Base-by-base conservation (phyloP, 2,113 vertebrate genomes). In the Bufo gargarizans region DNA sequence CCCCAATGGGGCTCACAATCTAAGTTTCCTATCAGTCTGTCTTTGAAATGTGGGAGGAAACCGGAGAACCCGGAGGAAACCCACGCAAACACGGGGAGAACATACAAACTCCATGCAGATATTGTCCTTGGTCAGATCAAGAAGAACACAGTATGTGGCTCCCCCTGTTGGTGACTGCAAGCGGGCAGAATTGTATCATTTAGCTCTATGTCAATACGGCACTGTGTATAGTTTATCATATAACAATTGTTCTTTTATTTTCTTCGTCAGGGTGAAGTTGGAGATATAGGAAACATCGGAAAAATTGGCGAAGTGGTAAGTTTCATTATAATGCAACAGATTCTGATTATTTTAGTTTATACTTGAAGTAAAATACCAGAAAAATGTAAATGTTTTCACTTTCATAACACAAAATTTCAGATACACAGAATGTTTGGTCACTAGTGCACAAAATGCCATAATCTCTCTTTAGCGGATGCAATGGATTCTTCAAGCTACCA, bases 241-340 rank as follows among this genome's bases (percentile, higher is more conserved):
- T 50, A 19, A 76, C 49, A n/a, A 3, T 20, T 63, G 19, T 56
- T 3, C 10, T 10, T 63, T 45, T 69, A 5, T 89, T 93, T 93
- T 77, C 76, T 88, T 91, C 87, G 92, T 89, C 93, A 99, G 98
- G 98, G 98, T 91, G 98, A 99, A 94, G 93, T 93, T 84, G 98
- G 98, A 77, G 96, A 99, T 88, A 91, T 93, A 90, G 98, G 98
- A 93, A 96, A 93, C 74, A 81, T 94, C 90, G 98, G 98, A 91
- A 98, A 98, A 96, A 91, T 78, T 53, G 98, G 98, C 85, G 95
- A 97, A 93, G 94, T 92, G 92, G 98, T 99, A 95, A 97, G 98
- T 69, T 87, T 8, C 3, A 17, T 74, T 7, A 8, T 7, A 45
- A 45, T 72, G 43, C 3, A 7, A 33, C 33, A 33, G 33, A 33